phyloP scores from a whole-genome alignment of 1,140 invertebrate genomes.

The Temnothorax nylanderi region DNA sequence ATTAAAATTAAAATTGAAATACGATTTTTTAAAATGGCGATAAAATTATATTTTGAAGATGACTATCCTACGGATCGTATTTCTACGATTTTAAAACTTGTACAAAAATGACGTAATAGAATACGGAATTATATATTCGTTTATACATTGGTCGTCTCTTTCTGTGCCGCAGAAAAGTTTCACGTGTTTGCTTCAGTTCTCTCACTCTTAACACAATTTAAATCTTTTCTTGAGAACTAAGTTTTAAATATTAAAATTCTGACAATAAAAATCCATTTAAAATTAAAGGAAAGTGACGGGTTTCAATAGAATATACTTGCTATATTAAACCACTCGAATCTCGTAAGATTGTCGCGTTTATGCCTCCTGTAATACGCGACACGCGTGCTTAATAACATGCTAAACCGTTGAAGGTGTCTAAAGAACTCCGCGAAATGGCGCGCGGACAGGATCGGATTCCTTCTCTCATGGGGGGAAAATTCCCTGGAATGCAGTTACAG shows the following conservation, averaged over 20 bases:
- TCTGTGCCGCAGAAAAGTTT: not conserved
- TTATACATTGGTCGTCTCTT: not conserved
- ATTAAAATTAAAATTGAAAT: constrained; percentile 19
- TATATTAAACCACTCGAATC: not conserved
- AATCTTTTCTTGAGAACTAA: constrained; percentile 5
- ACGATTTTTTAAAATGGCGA: not conserved
- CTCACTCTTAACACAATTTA: constrained; percentile 4
- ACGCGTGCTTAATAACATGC: not conserved
- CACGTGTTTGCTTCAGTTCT: not conserved
- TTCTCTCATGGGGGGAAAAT: not conserved
- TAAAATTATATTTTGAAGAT: too few species aligned
- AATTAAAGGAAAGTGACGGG: not conserved
- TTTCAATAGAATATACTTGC: not conserved
- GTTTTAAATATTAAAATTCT: constrained; percentile 26
- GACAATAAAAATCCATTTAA: not conserved
- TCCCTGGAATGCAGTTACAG: constrained; percentile 24
- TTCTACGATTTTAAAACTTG: not conserved
- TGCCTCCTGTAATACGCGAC: not conserved
- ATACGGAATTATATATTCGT: constrained; percentile 3
- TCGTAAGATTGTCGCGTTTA: not conserved
- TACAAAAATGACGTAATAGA: not conserved
- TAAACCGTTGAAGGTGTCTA: not conserved
- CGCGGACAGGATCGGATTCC: not conserved
- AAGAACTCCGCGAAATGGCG: not conserved
- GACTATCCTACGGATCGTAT: not conserved